phyloP scores from a whole-genome alignment of 1,140 invertebrate species.

The Acromyrmex heyeri region DNA sequence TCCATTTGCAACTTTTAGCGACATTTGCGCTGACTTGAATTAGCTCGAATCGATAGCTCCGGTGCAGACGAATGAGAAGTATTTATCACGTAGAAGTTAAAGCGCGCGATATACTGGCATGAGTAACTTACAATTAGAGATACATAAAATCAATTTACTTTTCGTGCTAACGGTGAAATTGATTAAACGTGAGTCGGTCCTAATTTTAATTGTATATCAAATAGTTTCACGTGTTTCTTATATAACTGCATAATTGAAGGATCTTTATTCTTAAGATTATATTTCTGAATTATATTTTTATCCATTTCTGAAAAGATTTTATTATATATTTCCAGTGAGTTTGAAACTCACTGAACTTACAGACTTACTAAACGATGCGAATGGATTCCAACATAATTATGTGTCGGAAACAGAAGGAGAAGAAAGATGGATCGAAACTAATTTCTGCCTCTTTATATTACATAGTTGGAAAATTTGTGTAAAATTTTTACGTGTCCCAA shows the following conservation, averaged over 20 bases:
- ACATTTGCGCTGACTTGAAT: not conserved
- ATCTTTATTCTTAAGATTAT: not conserved
- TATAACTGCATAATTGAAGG: not conserved
- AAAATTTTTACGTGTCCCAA: no score
- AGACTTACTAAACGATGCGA: not conserved
- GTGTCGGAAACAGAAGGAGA: not conserved
- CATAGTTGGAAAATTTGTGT: no score
- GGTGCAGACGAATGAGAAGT: not conserved
- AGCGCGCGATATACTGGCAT: not conserved
- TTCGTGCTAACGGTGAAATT: not conserved
- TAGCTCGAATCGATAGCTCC: slow-evolving; percentile 6
- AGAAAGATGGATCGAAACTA: not conserved
- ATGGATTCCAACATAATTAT: not conserved
- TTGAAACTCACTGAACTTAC: not conserved
- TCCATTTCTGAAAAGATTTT: not conserved
- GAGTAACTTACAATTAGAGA: not conserved
- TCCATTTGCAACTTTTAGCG: slow-evolving; percentile 17
- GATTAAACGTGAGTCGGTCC: not conserved
- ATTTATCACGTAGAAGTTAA: not conserved
- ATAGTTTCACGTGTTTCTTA: not conserved
- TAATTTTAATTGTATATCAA: not conserved
- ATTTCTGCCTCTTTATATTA: not conserved
- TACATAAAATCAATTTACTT: slow-evolving; percentile 3
- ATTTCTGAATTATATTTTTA: not conserved
- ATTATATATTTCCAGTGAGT: not conserved